These are phyloP conservation scores for Rhabdophis nuchalis DNA, from an alignment of 2,797 vertebrate genomes.

Conservation along the genomic window DNA sequence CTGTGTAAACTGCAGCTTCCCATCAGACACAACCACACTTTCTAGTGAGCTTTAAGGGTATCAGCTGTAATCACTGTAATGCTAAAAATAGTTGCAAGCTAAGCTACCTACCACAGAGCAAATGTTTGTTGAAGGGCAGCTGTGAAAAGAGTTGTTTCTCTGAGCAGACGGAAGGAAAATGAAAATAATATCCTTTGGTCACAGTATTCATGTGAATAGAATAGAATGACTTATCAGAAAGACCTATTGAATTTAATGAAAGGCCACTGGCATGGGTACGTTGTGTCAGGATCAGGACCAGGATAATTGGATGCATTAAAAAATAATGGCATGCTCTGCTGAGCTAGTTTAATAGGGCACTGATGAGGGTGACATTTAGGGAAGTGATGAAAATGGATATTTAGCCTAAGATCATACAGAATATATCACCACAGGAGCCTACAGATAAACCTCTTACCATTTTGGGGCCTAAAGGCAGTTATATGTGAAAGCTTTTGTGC, in stretches of 20 bases:
- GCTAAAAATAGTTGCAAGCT: neutral
- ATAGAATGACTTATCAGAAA: neutral
- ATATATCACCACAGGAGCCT: neutral
- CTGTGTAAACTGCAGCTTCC: neutral
- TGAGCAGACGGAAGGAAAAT: neutral
- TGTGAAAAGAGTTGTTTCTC: neutral
- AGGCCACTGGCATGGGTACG: neutral
- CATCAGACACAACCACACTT: neutral
- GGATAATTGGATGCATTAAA: conserved; percentile 25
- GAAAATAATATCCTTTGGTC: neutral
- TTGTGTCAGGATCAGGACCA: neutral
- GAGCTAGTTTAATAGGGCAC: conserved; percentile 10
- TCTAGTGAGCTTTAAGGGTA: neutral
- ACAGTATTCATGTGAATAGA: neutral
- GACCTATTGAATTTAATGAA: neutral
- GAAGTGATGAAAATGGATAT: conserved; percentile 9
- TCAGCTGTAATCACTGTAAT: neutral
- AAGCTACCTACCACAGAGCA: neutral
- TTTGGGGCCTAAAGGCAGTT: neutral
- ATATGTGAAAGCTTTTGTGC: neutral
- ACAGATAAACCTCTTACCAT: neutral
- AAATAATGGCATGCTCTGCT: conserved; percentile 2
- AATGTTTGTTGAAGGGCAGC: neutral
- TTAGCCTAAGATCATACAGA: neutral
- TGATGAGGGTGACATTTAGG: conserved; percentile 23